Evolutionary conservation across 2,888 invertebrate genomes (phyloP), one percentile per base, ranked within the genome.

Genomic region (Drosophila differens): DNA sequence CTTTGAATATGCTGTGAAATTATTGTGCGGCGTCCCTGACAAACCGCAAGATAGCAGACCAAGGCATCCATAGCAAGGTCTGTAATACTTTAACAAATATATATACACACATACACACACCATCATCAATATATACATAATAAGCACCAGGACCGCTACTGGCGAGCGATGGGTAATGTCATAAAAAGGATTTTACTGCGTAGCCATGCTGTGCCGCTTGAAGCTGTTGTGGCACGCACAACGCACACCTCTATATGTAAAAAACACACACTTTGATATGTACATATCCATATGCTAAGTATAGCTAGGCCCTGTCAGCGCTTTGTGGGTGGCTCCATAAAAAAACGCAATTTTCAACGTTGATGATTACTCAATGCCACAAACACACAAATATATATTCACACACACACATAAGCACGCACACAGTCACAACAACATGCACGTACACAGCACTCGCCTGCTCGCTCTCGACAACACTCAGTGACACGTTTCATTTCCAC

Each of bases 1-100:
- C 86, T 91, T 90, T 88, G 88, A 88, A 88, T 88, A 88, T 88
- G 88, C 85, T 90, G 85, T 71, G 83, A 85, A 90, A 90, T 90
- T 90, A 90, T 91, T 90, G 79, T 77, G 89, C 71, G 77, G 78
- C 73, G 76, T 76, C 70, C 61, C 60, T 73, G 55, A 68, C 71
- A 70, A 73, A 72, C 82, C 85, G 77, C 85, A 79, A 79, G 79
- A 75, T 72, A 73, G 63, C 68, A 67, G 65, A 37, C 32, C 59
- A 52, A 55, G 57, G 44, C 49, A 63, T 28, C 57, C 62, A 57
- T 54, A 70, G 35, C 55, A 74, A 64, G 72, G 69, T 87, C 74
- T 54, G 62, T 67, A 63, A 62, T 44, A 60, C 41, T 28, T 10
- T 19, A 55, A 65, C 74, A 28, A 44, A 39, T 41, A 57, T n/a